These are phyloP conservation scores for Zenarchopterus dispar DNA, from an alignment of 2,797 vertebrate genomes.

Conservation along the genomic window DNA sequence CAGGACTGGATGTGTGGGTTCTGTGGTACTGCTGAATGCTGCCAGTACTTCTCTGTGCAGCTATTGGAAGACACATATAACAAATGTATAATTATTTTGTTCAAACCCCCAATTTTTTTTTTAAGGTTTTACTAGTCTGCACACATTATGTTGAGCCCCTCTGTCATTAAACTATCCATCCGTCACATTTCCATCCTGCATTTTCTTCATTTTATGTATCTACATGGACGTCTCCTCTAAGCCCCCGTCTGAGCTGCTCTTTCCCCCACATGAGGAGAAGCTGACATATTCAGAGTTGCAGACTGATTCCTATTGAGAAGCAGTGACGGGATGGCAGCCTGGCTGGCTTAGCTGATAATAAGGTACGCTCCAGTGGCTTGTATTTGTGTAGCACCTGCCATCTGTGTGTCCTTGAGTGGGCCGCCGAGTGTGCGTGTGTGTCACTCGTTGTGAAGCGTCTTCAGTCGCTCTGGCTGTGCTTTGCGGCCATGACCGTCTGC, in stretches of 20 bases:
- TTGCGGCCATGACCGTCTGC: slow-evolving; percentile 52
- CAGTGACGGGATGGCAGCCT: slow-evolving; percentile 27
- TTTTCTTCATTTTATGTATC: not conserved
- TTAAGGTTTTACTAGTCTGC: not conserved
- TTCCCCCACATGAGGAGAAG: slow-evolving; percentile 11
- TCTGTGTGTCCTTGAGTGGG: slow-evolving; percentile 71
- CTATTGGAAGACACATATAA: no score
- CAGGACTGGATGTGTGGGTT: not conserved
- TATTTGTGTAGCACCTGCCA: slow-evolving; percentile 73
- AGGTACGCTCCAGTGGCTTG: slow-evolving; percentile 66
- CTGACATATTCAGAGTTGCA: slow-evolving; percentile 41
- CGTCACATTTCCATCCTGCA: slow-evolving; percentile 7
- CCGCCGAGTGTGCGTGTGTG: slow-evolving; percentile 34
- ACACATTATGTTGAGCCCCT: not conserved
- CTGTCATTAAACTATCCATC: slow-evolving; percentile 18
- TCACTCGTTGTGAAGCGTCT: slow-evolving; percentile 56
- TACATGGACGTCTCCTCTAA: slow-evolving; percentile 4
- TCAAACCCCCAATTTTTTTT: not conserved
- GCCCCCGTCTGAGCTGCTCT: slow-evolving; percentile 27
- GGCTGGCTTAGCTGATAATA: slow-evolving; percentile 62
- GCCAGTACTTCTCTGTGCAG: no score
- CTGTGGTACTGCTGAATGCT: no score
- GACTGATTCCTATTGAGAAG: slow-evolving; percentile 44
- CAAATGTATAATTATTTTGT: not conserved
- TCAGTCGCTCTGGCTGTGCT: slow-evolving; percentile 59